These are phyloP conservation scores for Aspiorhynchus laticeps DNA, from an alignment of 2,113 vertebrate genomes.

Conservation along the genomic window DNA sequence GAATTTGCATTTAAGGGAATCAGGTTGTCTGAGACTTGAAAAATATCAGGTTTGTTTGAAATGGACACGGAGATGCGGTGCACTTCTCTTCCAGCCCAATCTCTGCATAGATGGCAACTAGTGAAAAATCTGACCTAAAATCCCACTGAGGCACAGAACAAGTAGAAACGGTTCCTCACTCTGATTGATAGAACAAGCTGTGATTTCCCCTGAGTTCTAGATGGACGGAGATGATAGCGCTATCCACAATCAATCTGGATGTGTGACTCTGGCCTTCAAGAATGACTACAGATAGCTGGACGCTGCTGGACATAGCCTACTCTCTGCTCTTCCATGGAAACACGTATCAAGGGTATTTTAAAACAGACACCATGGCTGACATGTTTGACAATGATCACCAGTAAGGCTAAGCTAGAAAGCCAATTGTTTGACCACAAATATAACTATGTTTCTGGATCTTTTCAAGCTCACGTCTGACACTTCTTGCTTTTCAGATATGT, in stretches of 20 bases:
- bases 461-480: background rate
- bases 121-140: conserved; percentile 62
- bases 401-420: background rate
- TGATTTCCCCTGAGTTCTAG: conserved; percentile 67
- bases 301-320: conserved; percentile 48
- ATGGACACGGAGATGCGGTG: background rate
- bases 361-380: conserved; percentile 17
- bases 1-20: background rate
- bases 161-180: conserved; percentile 63
- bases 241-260: conserved; percentile 61
- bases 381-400: conserved; percentile 32
- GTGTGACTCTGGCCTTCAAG: conserved; percentile 59
- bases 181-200: conserved; percentile 65
- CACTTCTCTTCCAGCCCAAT: conserved; percentile 27
- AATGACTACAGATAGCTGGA: conserved; percentile 57
- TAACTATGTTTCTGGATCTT: background rate
- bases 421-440: background rate
- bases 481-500: background rate
- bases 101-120: conserved; percentile 51
- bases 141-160: conserved; percentile 59
- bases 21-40: background rate
- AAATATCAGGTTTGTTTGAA: background rate
- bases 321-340: conserved; percentile 45
- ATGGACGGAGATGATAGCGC: conserved; percentile 62
- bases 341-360: conserved; percentile 40